These are phyloP conservation scores for Micrasema minimum DNA, from an alignment of 1,140 invertebrate genomes.

Conservation along the genomic window DNA sequence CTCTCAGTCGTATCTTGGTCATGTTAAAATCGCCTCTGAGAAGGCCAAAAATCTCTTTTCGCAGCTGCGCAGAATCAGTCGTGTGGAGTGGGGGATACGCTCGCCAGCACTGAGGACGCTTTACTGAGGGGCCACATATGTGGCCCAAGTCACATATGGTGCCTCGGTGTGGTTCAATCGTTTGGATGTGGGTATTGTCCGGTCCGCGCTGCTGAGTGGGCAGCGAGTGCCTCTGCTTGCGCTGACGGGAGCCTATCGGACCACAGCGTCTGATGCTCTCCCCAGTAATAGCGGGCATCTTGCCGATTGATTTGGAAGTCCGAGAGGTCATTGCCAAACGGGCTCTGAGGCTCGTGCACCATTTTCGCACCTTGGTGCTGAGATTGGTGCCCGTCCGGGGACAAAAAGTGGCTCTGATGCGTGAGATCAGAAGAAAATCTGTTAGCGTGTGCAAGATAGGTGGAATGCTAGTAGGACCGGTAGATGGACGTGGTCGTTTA, in stretches of 20 bases:
- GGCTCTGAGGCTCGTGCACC: neutral
- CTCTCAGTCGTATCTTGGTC: neutral
- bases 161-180: neutral
- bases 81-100: neutral
- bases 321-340: conserved; percentile 3
- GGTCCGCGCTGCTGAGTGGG: neutral
- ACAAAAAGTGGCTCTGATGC: too few species aligned
- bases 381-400: too few species aligned
- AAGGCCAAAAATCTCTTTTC: neutral
- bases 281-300: neutral
- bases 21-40: neutral
- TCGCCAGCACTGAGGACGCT: neutral
- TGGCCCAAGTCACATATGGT: neutral
- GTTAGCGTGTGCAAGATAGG: too few species aligned
- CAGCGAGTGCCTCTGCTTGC: neutral
- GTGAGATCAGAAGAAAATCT: too few species aligned
- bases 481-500: too few species aligned
- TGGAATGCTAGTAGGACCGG: too few species aligned
- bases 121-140: neutral
- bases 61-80: neutral
- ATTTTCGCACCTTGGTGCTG: neutral
- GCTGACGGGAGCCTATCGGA: conserved; percentile 11
- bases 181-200: neutral
- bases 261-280: neutral
- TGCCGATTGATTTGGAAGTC: conserved; percentile 10